Percentiles rank a stretch among this genome's conserved stretches.
phyloP scores from a whole-genome alignment of 2,797 vertebrate genomes.

The Betta splendens region DNA sequence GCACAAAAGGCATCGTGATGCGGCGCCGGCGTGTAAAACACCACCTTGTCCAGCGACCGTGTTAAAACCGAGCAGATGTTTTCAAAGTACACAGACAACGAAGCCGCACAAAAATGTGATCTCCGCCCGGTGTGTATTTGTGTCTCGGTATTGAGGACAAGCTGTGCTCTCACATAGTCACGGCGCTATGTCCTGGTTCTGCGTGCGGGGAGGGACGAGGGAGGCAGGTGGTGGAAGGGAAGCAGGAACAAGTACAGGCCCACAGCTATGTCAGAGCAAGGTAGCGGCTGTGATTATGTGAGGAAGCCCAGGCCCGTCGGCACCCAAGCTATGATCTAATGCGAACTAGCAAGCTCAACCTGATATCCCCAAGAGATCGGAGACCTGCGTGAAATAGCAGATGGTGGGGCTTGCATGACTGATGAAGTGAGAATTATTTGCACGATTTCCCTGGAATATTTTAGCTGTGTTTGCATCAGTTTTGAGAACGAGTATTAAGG shows the following conservation, averaged over 20 bases:
- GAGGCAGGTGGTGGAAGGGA: conserved; percentile 69
- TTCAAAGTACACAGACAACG: conserved; percentile 22
- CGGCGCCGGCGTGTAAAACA: not conserved
- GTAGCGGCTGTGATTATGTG: conserved; percentile 69
- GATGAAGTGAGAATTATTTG: conserved; percentile 11
- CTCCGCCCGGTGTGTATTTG: conserved; percentile 32
- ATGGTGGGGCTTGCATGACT: conserved; percentile 11
- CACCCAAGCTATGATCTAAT: conserved; percentile 51
- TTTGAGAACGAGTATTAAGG: not conserved
- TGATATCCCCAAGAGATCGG: conserved; percentile 23
- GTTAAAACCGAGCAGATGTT: not conserved
- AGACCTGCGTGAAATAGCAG: conserved; percentile 9
- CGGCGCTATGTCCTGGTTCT: conserved; percentile 56
- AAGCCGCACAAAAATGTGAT: conserved; percentile 10
- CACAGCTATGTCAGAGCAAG: conserved; percentile 71
- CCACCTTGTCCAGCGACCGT: not conserved
- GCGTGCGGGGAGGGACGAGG: conserved; percentile 37
- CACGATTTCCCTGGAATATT: conserved; percentile 11
- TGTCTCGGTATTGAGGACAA: conserved; percentile 62
- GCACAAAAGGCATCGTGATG: conserved; percentile 14
- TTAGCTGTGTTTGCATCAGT: not conserved
- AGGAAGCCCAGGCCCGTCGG: conserved; percentile 39
- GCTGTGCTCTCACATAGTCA: conserved; percentile 45
- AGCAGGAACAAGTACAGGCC: conserved; percentile 66
- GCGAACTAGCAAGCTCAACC: conserved; percentile 41